A percentile compares a stretch with the other conserved stretches of the same genome.
phyloP scores from a whole-genome alignment of 2,797 vertebrate genomes.

The Holocentrus rufus region DNA sequence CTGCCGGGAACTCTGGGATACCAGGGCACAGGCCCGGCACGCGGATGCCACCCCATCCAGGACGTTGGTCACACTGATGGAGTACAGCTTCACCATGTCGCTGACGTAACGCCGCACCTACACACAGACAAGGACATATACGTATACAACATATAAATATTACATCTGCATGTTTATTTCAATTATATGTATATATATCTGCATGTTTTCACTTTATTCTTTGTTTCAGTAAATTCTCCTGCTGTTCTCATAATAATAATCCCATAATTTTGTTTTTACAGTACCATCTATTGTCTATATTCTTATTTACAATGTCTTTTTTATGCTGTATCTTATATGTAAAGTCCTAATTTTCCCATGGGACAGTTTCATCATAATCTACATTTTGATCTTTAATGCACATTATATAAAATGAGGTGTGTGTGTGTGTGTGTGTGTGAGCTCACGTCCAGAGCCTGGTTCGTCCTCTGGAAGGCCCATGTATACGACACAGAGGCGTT shows the following conservation, averaged over 20 bases:
- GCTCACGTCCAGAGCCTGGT: conserved; percentile 91
- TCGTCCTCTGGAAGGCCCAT: conserved; percentile 98
- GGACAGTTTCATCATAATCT: background rate
- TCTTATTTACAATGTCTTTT: too few species aligned
- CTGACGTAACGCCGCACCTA: conserved; percentile 88
- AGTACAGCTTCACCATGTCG: conserved; percentile 94
- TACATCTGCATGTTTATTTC: too few species aligned
- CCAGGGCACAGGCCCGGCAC: conserved; percentile 92
- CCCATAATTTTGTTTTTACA: too few species aligned
- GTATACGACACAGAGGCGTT: conserved; percentile 95
- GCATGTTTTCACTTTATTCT: too few species aligned
- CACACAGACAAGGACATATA: background rate
- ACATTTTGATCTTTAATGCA: background rate
- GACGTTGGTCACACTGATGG: conserved; percentile 90
- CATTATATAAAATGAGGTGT: background rate
- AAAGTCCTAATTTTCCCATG: too few species aligned
- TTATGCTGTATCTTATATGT: too few species aligned
- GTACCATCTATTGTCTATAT: too few species aligned
- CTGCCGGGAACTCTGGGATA: conserved; percentile 80
- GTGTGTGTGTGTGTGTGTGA: conserved; percentile 10
- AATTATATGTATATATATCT: too few species aligned
- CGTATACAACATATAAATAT: background rate
- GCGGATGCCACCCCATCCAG: conserved; percentile 89
- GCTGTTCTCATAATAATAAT: too few species aligned
- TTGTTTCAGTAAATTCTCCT: too few species aligned